phyloP scores from a whole-genome alignment of 2,113 vertebrate genomes.

The Pseudopodoces humilis region DNA sequence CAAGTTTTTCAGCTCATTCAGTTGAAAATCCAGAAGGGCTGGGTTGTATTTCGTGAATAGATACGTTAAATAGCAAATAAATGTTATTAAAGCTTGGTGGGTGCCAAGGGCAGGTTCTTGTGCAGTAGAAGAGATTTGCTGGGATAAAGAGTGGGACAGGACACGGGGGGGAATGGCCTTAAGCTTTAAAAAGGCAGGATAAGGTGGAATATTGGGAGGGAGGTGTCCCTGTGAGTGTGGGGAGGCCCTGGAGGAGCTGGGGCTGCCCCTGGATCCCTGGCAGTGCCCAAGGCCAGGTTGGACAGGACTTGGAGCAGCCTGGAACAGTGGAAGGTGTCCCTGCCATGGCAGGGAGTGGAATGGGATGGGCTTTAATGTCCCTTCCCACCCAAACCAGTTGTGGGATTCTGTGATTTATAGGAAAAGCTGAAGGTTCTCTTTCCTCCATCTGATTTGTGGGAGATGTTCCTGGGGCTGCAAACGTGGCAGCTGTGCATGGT shows the following conservation, averaged over 20 bases:
- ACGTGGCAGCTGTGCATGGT: fast-evolving
- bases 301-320: background rate
- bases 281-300: background rate
- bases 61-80: background rate
- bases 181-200: background rate
- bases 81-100: no score
- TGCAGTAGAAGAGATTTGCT: fast-evolving
- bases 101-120: fast-evolving
- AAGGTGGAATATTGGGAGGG: background rate
- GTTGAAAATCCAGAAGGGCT: background rate
- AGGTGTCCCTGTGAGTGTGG: background rate
- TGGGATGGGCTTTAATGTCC: fast-evolving
- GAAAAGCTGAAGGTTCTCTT: background rate
- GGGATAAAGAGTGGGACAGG: background rate
- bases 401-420: background rate
- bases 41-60: background rate
- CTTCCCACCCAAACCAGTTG: background rate
- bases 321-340: background rate
- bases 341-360: background rate
- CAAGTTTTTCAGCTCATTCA: background rate
- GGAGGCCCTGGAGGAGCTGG: fast-evolving
- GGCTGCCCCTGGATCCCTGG: background rate
- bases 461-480: fast-evolving
- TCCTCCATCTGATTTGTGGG: fast-evolving
- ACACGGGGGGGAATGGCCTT: background rate